Base-by-base conservation (phyloP, 2,113 vertebrate species). In the Lepus europaeus region DNA sequence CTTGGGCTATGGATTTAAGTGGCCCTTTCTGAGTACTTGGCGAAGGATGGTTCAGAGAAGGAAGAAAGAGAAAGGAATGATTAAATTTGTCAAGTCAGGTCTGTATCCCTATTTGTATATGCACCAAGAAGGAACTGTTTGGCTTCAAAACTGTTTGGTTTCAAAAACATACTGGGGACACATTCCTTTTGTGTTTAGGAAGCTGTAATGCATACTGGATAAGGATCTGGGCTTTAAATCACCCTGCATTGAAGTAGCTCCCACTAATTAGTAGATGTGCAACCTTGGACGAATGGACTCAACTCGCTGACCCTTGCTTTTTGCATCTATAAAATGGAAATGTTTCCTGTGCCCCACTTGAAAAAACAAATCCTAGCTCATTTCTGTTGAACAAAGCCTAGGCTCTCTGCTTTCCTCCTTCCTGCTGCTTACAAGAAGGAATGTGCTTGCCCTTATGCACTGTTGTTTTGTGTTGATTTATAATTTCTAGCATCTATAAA, bases 1-100 rank as follows among this genome's bases (percentile, higher is more conserved):
- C 91, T 87, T 83, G 82, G 96, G 78, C 90, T n/a, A 1, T 49
- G 78, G 90, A 96, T 95, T 97, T 97, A 96, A 97, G 61, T 91
- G 51, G 86, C 78, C 94, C 78, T 95, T 96, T 97, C 51, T 39
- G 77, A 97, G 59, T 53, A 86, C 63, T 93, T 72, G 68, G 83
- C 66, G 85, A 91, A 95, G 68, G 79, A 77, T 95, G 92, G 49
- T 95, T 97, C 81, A 63, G 70, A 95, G 63, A 61, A 94, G 51
- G 80, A 96, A 72, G 85, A 53, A 90, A 59, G 56, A 19, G 56
- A 96, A 66, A 33, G 78, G 20, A 92, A 96, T 74, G 63, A 97
- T 95, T 93, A 90, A 94, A 77, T 94, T 77, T 92, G 85, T 68
- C 77, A 81, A 95, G 73, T 53, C 7, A 0, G 10, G 29, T 92